Evolutionary conservation across 2,797 vertebrate species (phyloP).

Genomic region (Coccyzus lansbergi): DNA sequence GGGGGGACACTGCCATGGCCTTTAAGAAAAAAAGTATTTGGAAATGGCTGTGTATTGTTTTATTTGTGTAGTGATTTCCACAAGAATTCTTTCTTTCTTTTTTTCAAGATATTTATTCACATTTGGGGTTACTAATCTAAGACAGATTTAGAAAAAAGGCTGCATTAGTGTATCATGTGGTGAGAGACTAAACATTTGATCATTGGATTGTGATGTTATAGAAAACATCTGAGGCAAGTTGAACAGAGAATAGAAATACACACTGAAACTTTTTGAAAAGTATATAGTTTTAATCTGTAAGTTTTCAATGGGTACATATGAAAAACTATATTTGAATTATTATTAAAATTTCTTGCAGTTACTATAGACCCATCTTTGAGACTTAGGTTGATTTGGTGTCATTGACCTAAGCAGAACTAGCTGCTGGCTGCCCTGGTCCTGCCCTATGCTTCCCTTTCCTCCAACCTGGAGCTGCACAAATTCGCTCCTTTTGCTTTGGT

Average conservation of each 20-base stretch:
- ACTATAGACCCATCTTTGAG: background rate
- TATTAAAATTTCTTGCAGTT: background rate
- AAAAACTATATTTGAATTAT: background rate
- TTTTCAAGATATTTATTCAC: background rate
- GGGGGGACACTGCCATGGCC: background rate
- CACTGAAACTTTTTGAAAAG: background rate
- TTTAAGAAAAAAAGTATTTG: background rate
- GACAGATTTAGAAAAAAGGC: background rate
- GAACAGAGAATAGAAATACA: background rate
- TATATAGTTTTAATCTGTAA: background rate
- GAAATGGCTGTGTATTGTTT: background rate
- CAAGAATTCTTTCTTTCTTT: background rate
- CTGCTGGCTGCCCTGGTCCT: background rate
- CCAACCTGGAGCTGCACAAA: background rate
- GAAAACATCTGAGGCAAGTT: background rate
- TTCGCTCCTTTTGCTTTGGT: background rate
- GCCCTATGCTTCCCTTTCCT: background rate
- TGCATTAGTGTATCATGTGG: background rate
- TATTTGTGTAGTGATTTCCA: background rate
- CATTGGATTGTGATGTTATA: background rate
- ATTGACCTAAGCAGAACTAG: background rate
- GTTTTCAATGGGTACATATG: background rate
- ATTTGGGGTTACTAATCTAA: background rate
- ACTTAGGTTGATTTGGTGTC: background rate
- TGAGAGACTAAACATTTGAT: background rate